A percentile compares a stretch with the other conserved stretches of the same genome.
These are phyloP conservation scores for Hozukius guyotensis DNA, from an alignment of 2,797 vertebrate genomes.

Conservation along the genomic window DNA sequence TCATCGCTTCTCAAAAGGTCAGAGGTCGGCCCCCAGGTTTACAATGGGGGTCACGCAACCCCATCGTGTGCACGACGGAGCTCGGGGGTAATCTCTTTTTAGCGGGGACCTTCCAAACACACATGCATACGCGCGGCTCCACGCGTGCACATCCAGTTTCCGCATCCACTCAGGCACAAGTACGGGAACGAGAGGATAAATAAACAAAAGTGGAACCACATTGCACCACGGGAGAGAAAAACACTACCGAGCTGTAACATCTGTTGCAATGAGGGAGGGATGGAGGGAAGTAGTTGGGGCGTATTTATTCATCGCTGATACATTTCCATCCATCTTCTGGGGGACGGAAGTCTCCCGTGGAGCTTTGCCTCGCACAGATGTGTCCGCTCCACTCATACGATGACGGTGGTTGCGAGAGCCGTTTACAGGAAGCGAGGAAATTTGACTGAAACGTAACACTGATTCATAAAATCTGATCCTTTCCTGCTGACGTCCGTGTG, in stretches of 20 bases:
- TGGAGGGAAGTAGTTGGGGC: slow-evolving; percentile 56
- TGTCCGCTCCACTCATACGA: slow-evolving; percentile 41
- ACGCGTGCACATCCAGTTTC: slow-evolving; percentile 54
- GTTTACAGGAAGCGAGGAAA: slow-evolving; percentile 69
- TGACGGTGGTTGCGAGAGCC: slow-evolving; percentile 47
- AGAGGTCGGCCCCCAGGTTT: slow-evolving; percentile 76
- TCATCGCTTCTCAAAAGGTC: slow-evolving; percentile 73
- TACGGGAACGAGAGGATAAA: slow-evolving; percentile 57
- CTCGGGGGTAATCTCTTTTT: slow-evolving; percentile 69
- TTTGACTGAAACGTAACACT: slow-evolving; percentile 55
- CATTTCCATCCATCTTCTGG: slow-evolving; percentile 68
- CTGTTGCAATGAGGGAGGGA: slow-evolving; percentile 62
- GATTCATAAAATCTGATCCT: slow-evolving; percentile 71
- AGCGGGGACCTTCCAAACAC: slow-evolving; percentile 34
- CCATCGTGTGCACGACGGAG: slow-evolving; percentile 60
- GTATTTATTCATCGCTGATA: slow-evolving; percentile 70
- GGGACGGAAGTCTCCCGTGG: slow-evolving; percentile 51
- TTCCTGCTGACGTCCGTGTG: slow-evolving; percentile 64
- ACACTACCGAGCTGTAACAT: slow-evolving; percentile 55
- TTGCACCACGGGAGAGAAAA: slow-evolving; percentile 56
- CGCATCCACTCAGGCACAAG: slow-evolving; percentile 58
- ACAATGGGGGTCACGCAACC: slow-evolving; percentile 77
- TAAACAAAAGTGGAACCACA: slow-evolving; percentile 78
- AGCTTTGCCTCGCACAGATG: slow-evolving; percentile 63
- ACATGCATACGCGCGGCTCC: slow-evolving; percentile 14